A percentile compares a stretch with the other conserved stretches of the same genome.
Conservation (phyloP, 1,140 invertebrate genomes). For the Acromyrmex echinatior region DNA sequence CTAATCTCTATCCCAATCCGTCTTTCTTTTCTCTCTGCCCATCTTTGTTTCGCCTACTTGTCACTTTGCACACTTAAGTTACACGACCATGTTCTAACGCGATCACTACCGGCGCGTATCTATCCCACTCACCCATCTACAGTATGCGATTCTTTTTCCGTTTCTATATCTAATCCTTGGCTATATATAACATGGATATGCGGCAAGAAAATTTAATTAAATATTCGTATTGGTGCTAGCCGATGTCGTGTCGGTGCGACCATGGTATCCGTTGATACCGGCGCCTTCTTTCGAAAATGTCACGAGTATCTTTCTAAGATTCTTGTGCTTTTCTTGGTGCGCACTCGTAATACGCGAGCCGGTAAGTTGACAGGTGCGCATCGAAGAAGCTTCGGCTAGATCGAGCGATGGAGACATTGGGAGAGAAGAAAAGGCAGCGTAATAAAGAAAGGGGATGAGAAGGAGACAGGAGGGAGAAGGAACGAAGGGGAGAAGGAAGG, state of each 20-base stretch:
- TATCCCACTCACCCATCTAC: background rate
- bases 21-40: background rate
- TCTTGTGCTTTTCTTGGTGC: conserved; percentile 19
- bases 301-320: conserved; percentile 11
- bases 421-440: background rate
- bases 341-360: conserved; percentile 19
- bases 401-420: background rate
- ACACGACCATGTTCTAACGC: conserved; percentile 9
- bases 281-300: background rate
- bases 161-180: background rate
- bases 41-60: background rate
- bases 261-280: conserved; percentile 15
- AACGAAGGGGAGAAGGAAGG: background rate
- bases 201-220: conserved; percentile 53
- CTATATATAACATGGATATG: conserved; percentile 5
- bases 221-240: conserved; percentile 20
- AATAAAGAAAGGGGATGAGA: background rate
- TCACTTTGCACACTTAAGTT: conserved; percentile 30
- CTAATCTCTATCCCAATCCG: conserved; percentile 30
- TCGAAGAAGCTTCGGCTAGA: conserved; percentile 7
- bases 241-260: conserved; percentile 7
- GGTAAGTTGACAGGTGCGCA: conserved; percentile 41
- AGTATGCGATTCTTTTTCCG: background rate
- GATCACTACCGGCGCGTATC: conserved; percentile 30
- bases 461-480: background rate